Evolutionary conservation across 2,888 invertebrate species (phyloP).

Genomic region (Catonia carolina): DNA sequence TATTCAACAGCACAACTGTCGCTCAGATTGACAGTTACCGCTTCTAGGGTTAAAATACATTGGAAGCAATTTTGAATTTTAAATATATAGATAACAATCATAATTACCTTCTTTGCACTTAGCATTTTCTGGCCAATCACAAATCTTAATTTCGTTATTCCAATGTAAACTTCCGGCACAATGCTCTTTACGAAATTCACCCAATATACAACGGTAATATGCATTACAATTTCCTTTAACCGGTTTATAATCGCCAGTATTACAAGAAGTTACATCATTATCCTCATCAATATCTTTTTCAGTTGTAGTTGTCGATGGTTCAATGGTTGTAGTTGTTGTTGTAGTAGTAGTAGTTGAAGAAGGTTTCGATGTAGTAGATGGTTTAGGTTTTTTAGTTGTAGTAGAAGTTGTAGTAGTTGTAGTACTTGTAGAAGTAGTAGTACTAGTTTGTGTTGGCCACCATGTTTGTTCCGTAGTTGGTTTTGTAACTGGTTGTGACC

Average conservation of each 20-base stretch:
- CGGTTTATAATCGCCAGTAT: constrained; percentile 42
- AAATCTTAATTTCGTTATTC: constrained; percentile 58
- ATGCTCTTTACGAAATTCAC: constrained; percentile 60
- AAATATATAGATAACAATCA: no score
- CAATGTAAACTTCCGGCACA: constrained; percentile 79
- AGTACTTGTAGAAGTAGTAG: constrained; percentile 24
- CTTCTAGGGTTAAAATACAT: no score
- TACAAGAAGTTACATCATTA: constrained; percentile 24
- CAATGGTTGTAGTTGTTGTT: constrained; percentile 14
- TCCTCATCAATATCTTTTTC: no score
- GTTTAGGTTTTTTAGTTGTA: constrained; percentile 8
- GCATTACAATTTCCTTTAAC: constrained; percentile 65
- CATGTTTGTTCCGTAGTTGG: constrained; percentile 28
- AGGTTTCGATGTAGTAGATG: constrained; percentile 34
- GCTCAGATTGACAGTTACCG: no score
- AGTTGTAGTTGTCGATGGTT: not conserved
- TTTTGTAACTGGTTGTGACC: constrained; percentile 30
- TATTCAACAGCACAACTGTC: no score
- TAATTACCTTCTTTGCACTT: constrained; percentile 50
- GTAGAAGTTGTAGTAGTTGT: constrained; percentile 26
- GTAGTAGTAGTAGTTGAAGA: constrained; percentile 31
- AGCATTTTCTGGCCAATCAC: constrained; percentile 75
- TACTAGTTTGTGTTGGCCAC: constrained; percentile 12
- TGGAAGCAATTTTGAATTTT: no score
- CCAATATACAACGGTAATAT: constrained; percentile 69